Percentiles rank a stretch among this genome's conserved stretches.
Conservation (phyloP, 2,797 vertebrate genomes). For the Tokudaia tokunoshimensis region DNA sequence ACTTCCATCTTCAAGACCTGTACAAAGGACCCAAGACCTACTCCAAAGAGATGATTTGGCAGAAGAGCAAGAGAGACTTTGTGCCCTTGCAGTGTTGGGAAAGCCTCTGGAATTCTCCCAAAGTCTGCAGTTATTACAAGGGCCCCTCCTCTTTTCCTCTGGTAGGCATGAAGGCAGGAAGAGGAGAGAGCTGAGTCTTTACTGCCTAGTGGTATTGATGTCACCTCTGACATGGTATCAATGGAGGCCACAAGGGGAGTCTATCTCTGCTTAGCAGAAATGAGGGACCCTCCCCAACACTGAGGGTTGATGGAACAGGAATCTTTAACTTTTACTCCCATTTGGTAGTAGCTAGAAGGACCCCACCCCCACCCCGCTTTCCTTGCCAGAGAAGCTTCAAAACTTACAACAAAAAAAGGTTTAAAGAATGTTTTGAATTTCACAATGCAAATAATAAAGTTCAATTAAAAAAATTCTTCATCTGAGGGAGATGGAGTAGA, state of each 20-base stretch:
- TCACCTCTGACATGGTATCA: neutral
- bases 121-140: neutral
- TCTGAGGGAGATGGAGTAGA: neutral
- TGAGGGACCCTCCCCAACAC: neutral
- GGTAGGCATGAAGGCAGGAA: neutral
- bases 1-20: neutral
- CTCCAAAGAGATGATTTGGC: neutral
- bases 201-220: neutral
- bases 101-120: neutral
- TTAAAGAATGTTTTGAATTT: neutral
- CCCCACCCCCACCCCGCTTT: neutral
- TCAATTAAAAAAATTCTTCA: neutral
- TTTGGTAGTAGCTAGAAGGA: neutral
- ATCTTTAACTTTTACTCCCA: neutral
- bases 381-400: neutral
- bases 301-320: neutral
- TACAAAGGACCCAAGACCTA: neutral
- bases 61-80: neutral
- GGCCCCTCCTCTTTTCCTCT: accelerated
- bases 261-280: neutral
- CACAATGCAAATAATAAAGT: neutral
- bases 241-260: neutral
- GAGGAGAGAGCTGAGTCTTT: neutral
- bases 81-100: no score
- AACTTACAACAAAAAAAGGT: neutral